Conservation (phyloP, 2,888 invertebrate genomes). For the Calliopum simillimum region DNA sequence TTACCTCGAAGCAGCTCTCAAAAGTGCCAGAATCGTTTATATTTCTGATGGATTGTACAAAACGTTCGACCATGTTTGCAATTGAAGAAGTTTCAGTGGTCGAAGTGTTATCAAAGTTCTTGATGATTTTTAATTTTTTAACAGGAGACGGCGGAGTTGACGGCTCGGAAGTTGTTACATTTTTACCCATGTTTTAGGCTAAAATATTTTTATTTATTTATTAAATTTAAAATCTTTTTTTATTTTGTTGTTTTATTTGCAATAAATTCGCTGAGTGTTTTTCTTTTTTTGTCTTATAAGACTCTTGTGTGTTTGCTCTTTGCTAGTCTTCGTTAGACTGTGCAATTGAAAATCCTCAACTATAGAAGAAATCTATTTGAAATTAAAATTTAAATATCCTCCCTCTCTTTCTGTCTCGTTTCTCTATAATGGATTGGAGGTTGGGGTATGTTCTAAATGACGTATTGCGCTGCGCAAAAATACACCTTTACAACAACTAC, state of each 20-base stretch:
- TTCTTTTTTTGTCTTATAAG: background rate
- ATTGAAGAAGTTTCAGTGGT: slow-evolving; percentile 36
- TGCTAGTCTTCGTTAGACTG: slow-evolving; percentile 22
- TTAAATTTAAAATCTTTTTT: slow-evolving; percentile 3
- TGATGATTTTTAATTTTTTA: slow-evolving; percentile 4
- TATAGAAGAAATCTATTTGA: slow-evolving; percentile 20
- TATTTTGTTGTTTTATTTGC: slow-evolving; percentile 29
- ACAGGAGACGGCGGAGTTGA: background rate
- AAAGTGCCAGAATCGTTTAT: slow-evolving; percentile 66
- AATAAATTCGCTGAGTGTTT: slow-evolving; percentile 51
- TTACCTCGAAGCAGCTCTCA: slow-evolving; percentile 66
- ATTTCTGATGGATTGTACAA: slow-evolving; percentile 62
- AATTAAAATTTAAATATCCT: background rate
- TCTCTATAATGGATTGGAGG: too few species aligned
- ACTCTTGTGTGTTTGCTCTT: slow-evolving; percentile 1
- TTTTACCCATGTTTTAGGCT: slow-evolving; percentile 19
- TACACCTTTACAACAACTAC: too few species aligned
- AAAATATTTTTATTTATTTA: slow-evolving; percentile 19
- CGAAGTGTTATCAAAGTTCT: background rate
- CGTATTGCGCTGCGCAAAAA: too few species aligned
- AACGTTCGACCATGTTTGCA: slow-evolving; percentile 62
- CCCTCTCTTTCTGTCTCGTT: too few species aligned
- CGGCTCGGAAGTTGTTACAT: background rate
- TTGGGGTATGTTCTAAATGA: too few species aligned
- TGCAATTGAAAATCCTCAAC: slow-evolving; percentile 7